Percentiles rank a stretch among this genome's conserved stretches.
Conservation (phyloP, 2,113 vertebrate genomes). For the Calypte anna region DNA sequence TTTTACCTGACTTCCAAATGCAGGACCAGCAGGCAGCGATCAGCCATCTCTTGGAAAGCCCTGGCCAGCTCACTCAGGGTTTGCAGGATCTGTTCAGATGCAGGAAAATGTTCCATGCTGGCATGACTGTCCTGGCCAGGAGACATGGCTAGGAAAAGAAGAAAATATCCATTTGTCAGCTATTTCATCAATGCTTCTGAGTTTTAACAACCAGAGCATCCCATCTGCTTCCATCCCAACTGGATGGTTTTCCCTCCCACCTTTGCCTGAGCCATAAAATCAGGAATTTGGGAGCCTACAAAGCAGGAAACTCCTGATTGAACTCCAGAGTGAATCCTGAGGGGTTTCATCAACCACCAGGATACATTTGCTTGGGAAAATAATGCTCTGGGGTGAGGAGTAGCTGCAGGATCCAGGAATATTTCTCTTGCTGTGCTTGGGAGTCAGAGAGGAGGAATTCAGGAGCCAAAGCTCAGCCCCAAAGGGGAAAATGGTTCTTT, state of each 20-base stretch:
- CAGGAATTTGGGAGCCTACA: not conserved
- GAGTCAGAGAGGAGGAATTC: not conserved
- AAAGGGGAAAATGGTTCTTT: not conserved
- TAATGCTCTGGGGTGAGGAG: not conserved
- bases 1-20: constrained; percentile 95
- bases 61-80: constrained; percentile 89
- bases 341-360: not conserved
- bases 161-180: not conserved
- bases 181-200: not conserved
- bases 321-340: not conserved
- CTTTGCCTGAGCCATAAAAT: not conserved
- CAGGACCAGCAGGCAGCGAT: constrained; percentile 92
- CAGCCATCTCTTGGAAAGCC: constrained; percentile 95
- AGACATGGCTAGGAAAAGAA: constrained; percentile 74
- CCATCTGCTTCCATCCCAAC: not conserved
- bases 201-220: not conserved
- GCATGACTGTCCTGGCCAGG: constrained; percentile 85
- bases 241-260: not conserved
- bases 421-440: not conserved
- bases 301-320: not conserved
- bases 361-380: not conserved
- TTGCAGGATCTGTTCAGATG: constrained; percentile 93
- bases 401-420: not conserved
- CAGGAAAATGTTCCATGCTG: constrained; percentile 82
- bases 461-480: fast-evolving